These are phyloP conservation scores for Amphiprion percula DNA, from an alignment of 2,113 vertebrate species.

Conservation along the genomic window DNA sequence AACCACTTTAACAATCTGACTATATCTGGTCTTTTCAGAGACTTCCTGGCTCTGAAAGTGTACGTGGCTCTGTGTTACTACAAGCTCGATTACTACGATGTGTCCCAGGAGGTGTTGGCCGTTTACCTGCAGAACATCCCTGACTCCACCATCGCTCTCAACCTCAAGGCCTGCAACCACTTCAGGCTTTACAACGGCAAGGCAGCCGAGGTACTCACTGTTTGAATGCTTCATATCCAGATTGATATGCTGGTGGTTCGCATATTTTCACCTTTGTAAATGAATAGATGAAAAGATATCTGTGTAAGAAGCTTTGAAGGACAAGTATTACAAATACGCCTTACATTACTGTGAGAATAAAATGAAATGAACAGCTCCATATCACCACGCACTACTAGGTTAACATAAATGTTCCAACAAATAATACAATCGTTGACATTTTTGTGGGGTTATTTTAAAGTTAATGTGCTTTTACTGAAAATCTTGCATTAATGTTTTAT, in stretches of 20 bases:
- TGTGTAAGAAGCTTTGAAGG: not conserved
- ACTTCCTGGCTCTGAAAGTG: slow-evolving; percentile 95
- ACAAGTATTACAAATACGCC: too few relatives aligned
- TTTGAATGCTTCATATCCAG: not conserved
- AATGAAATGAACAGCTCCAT: not conserved
- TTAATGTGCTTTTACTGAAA: not conserved
- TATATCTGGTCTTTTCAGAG: slow-evolving; percentile 73
- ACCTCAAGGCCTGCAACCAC: slow-evolving; percentile 98
- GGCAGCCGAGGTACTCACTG: slow-evolving; percentile 90
- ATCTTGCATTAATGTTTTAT: not conserved
- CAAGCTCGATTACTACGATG: slow-evolving; percentile 97
- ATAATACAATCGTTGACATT: too few relatives aligned
- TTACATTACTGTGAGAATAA: not conserved
- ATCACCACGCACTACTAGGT: too few relatives aligned
- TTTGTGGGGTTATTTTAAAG: not conserved
- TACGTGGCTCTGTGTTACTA: slow-evolving; percentile 99
- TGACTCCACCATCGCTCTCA: slow-evolving; percentile 97
- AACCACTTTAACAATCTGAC: not conserved
- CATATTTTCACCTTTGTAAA: not conserved
- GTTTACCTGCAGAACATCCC: slow-evolving; percentile 97
- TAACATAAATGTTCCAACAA: not conserved
- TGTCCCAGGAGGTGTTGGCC: slow-evolving; percentile 96
- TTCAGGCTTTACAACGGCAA: slow-evolving; percentile 97
- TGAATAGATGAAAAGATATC: not conserved
- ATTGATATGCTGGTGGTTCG: not conserved